Percentiles rank a stretch among this genome's conserved stretches.
These are phyloP conservation scores for Eumerus sabulonum DNA, from an alignment of 2,888 invertebrate species.

Conservation along the genomic window DNA sequence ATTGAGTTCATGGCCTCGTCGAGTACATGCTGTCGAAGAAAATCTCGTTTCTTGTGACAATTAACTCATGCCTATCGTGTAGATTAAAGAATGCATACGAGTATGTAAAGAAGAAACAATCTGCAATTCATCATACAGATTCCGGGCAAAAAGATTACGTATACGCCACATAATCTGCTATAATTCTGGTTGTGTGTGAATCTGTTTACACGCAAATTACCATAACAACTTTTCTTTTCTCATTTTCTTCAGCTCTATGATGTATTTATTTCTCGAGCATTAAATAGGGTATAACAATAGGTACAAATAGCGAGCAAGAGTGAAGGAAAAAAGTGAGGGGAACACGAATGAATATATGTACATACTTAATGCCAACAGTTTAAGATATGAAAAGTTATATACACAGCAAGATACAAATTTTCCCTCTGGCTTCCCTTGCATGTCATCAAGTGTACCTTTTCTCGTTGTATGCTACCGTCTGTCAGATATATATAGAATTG, in stretches of 20 bases:
- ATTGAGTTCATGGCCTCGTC: neutral
- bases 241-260: conserved; percentile 1
- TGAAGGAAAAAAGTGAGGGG: neutral
- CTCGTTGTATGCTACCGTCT: neutral
- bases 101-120: conserved; percentile 14
- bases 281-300: conserved; percentile 55
- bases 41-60: conserved; percentile 33
- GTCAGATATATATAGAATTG: no score
- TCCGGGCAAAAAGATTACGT: conserved; percentile 21
- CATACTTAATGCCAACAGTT: no score
- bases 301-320: conserved; percentile 8
- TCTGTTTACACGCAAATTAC: conserved; percentile 48
- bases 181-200: conserved; percentile 20
- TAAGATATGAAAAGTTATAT: conserved; percentile 44
- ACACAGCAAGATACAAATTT: conserved; percentile 4
- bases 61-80: conserved; percentile 20
- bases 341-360: conserved; percentile 27
- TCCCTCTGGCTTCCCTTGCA: neutral
- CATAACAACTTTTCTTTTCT: conserved; percentile 45
- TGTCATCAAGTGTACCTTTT: neutral
- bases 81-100: neutral
- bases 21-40: neutral
- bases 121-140: conserved; percentile 44
- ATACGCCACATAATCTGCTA: conserved; percentile 40
- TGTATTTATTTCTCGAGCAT: conserved; percentile 34